phyloP scores from a whole-genome alignment of 2,888 invertebrate genomes.

The Digitonthophagus gazella region DNA sequence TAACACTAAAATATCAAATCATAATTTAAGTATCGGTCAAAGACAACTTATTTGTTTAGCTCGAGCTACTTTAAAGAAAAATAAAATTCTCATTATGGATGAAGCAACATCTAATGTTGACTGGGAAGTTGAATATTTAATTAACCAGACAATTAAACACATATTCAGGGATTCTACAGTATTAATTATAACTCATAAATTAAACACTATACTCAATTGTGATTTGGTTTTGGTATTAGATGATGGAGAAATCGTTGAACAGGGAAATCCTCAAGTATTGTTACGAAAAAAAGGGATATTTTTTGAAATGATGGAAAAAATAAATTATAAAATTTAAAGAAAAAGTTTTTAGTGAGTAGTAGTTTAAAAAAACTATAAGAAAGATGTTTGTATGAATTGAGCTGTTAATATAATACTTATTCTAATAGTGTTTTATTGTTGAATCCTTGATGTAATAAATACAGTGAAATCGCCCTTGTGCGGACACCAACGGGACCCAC shows the following conservation, averaged over 20 bases:
- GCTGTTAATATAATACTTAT: no score
- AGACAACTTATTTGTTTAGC: slow-evolving; percentile 70
- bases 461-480: no score
- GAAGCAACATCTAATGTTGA: slow-evolving; percentile 87
- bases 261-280: slow-evolving; percentile 71
- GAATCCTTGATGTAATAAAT: no score
- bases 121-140: slow-evolving; percentile 73
- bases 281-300: slow-evolving; percentile 63
- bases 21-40: slow-evolving; percentile 57
- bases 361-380: no score
- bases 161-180: slow-evolving; percentile 79
- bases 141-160: slow-evolving; percentile 73
- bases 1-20: slow-evolving; percentile 57
- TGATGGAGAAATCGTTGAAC: slow-evolving; percentile 72
- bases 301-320: slow-evolving; percentile 67
- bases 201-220: slow-evolving; percentile 86
- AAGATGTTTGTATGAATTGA: no score
- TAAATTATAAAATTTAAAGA: not conserved
- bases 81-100: slow-evolving; percentile 52
- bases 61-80: slow-evolving; percentile 58
- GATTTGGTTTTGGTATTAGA: slow-evolving; percentile 84
- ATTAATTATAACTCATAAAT: slow-evolving; percentile 80
- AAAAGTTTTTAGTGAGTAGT: not conserved
- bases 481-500: no score
- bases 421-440: no score